Percentiles rank a stretch among this genome's conserved stretches.
These are phyloP conservation scores for Achroia grisella DNA, from an alignment of 1,140 invertebrate genomes.

Conservation along the genomic window DNA sequence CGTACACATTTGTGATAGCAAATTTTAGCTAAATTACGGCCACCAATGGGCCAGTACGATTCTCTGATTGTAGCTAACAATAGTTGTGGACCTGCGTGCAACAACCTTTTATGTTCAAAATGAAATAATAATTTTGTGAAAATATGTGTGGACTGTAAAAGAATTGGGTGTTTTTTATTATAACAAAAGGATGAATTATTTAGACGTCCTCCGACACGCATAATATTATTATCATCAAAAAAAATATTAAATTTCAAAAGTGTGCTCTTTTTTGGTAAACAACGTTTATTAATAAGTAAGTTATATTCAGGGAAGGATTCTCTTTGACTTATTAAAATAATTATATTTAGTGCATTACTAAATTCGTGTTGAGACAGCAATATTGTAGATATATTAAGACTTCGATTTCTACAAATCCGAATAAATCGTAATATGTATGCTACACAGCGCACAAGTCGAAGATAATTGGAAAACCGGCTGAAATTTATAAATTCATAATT, in stretches of 20 bases:
- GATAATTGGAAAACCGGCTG: slow-evolving; percentile 7
- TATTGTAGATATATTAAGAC: background rate
- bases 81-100: slow-evolving; percentile 9
- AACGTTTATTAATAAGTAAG: background rate
- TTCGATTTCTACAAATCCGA: background rate
- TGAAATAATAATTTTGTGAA: slow-evolving; percentile 13
- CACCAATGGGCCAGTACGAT: slow-evolving; percentile 10
- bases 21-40: slow-evolving; percentile 4
- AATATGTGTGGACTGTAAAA: slow-evolving; percentile 9
- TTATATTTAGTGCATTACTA: slow-evolving; percentile 1
- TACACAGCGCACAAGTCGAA: background rate
- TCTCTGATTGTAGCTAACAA: slow-evolving; percentile 9
- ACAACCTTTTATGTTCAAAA: slow-evolving; percentile 9
- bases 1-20: slow-evolving; percentile 3
- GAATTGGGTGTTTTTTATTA: slow-evolving; percentile 9
- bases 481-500: slow-evolving; percentile 3
- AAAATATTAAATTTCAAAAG: slow-evolving; percentile 9
- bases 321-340: slow-evolving; percentile 2
- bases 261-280: background rate
- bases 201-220: too few relatives aligned
- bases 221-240: slow-evolving; percentile 9
- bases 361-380: slow-evolving; percentile 4
- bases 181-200: slow-evolving; percentile 7
- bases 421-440: slow-evolving; percentile 5
- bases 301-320: slow-evolving; percentile 10